phyloP scores from a whole-genome alignment of 2,113 vertebrate genomes.

The Ariopsis seemanni region DNA sequence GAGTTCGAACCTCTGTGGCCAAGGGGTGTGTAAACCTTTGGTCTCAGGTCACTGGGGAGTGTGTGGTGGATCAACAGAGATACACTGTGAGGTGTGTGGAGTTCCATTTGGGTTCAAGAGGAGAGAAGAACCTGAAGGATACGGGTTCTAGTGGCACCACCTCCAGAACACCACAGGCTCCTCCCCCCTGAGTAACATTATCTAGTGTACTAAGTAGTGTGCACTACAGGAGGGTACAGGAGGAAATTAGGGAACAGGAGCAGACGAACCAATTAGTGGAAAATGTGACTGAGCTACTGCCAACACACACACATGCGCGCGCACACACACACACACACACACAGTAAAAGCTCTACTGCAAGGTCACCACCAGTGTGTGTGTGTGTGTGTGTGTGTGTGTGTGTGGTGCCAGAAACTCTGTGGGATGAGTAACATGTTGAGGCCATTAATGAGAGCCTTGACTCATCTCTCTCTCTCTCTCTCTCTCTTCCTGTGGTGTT shows the following conservation, averaged over 20 bases:
- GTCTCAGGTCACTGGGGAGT: neutral
- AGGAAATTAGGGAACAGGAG: neutral
- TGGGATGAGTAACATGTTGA: constrained; percentile 62
- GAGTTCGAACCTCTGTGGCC: too few relatives aligned
- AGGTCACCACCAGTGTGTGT: constrained; percentile 36
- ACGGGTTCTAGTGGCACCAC: neutral
- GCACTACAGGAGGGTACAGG: neutral
- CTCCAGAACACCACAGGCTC: neutral
- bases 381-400: constrained; percentile 13
- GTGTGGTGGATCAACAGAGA: neutral
- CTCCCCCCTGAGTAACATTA: neutral
- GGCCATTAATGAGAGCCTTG: constrained; percentile 62
- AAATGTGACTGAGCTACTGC: constrained; percentile 43
- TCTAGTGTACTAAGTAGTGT: neutral
- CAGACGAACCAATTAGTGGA: constrained; percentile 27
- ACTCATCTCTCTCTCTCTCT: constrained; percentile 44
- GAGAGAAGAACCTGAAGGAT: too few relatives aligned
- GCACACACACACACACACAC: constrained; percentile 19
- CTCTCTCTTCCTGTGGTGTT: constrained; percentile 26
- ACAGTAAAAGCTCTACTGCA: constrained; percentile 27
- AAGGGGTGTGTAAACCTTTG: neutral
- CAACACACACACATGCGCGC: constrained; percentile 34
- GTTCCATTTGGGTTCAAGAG: neutral
- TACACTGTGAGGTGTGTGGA: neutral
- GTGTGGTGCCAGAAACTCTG: constrained; percentile 63